Evolutionary conservation across 1,140 invertebrate genomes (phyloP), one percentile per base, ranked within the genome.

Genomic region (Ericerus pela): DNA sequence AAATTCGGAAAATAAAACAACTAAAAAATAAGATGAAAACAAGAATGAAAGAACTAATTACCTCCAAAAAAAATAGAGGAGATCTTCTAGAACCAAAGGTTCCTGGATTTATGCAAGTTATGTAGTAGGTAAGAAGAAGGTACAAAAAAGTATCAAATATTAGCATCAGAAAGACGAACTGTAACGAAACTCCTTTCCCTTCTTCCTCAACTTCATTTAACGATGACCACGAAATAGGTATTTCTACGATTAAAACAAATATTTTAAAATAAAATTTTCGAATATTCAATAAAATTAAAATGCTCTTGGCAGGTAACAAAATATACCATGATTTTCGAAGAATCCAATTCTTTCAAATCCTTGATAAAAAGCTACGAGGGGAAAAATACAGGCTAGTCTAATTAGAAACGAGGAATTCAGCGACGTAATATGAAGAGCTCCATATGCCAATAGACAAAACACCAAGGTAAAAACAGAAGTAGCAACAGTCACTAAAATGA

Each of bases 161-260:
- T 18, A 38, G 14, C 36, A 38, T 38, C 4, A 38, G 4, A 14
- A 38, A n/a, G 20, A 38, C 36, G 4, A 38, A 4, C 14, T 3
- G 14, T n/a, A 38, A 33, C 30, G 30, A 38, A 53, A 55, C 38
- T n/a, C 18, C 47, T n/a, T 53, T 43, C 28, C 47, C 31, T 1
- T 53, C 53, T 3, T 51, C 47, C 37, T 38, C 57, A 2, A 10
- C 10, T 24, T 10, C 2, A 18, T 18, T 22, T 3, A 47, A 10
- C 22, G 12, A 22, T 14, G 41, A 47, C 41, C 41, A 47, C 10
- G 16, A 12, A 22, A 47, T 24, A 24, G 22, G 20, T 8, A 47
- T 22, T 10, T 24, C 41, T 47, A 24, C n/a, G 8, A 47, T 12
- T 5, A 47, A 8, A 47, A 47, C 14, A 47, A 47, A 33, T n/a